These are phyloP conservation scores for Tenrec ecaudatus DNA, from an alignment of 2,113 vertebrate genomes.

Conservation along the genomic window DNA sequence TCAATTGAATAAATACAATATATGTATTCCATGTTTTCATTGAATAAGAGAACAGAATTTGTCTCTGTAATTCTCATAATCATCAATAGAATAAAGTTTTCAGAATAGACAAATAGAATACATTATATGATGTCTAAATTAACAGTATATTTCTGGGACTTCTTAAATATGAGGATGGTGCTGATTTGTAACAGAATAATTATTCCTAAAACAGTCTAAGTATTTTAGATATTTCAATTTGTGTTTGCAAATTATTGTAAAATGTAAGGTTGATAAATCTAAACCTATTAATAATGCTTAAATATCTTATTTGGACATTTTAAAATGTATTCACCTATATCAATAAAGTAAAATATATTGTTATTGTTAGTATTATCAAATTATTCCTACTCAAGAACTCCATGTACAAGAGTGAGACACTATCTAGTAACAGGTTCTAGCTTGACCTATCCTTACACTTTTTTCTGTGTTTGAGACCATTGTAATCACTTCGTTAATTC, in stretches of 20 bases:
- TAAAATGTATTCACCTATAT: too few relatives aligned
- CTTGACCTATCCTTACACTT: too few relatives aligned
- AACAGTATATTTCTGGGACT: background rate
- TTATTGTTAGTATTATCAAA: too few relatives aligned
- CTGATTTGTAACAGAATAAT: background rate
- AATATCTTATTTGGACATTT: too few relatives aligned
- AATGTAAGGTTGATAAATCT: background rate
- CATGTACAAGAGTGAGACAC: too few relatives aligned
- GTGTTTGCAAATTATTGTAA: background rate
- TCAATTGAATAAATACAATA: conserved; percentile 67
- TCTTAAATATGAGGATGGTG: background rate
- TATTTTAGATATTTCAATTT: background rate
- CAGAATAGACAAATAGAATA: conserved; percentile 35
- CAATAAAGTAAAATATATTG: too few relatives aligned
- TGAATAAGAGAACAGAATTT: conserved; percentile 32
- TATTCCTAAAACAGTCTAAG: background rate
- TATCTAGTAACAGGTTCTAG: too few relatives aligned
- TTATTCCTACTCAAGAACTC: background rate
- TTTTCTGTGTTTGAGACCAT: too few relatives aligned
- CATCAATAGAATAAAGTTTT: conserved; percentile 4
- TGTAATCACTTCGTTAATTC: too few relatives aligned
- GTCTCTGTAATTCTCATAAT: conserved; percentile 30
- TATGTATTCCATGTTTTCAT: conserved; percentile 46
- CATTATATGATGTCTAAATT: conserved; percentile 11
- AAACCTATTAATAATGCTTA: background rate